Evolutionary conservation across 1,140 invertebrate genomes (phyloP), one percentile per base, ranked within the genome.

Genomic region (Aethina tumida): DNA sequence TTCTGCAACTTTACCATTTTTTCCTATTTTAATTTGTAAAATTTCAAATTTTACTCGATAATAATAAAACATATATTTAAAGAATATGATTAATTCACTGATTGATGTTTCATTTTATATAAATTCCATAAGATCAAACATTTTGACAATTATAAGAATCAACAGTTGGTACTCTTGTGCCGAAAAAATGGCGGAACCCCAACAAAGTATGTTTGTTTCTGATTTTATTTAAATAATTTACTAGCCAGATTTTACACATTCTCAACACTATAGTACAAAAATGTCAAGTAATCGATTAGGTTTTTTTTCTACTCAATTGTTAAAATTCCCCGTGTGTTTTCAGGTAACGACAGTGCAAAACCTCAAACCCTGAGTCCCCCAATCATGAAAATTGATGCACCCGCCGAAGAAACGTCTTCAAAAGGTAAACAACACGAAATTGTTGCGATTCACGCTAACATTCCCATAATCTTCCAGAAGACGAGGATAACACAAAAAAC

Each of bases 311-410:
- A 12, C 7, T 14, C 15, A 18, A 13, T 38, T 29, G 7, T 10
- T 17, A 12, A 19, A 6, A 4, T 30, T 10, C 4, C 9, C 2
- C n/a, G 21, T 14, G 8, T 16, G 28, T 30, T 14, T 27, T 18
- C 13, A 26, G 12, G 14, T 25, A 21, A 39, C 12, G 16, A 15
- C 15, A 20, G 29, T 41, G 20, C 25, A 13, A 39, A 40, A 21
- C 26, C 35, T 12, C 17, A 27, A 17, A 21, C 33, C 22, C 35
- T 50, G 35, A 50, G 46, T 20, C 30, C 43, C 17, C 31, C 48
- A 10, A 48, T 57, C 28, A 58, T 58, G 52, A 59, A 54, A 49
- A 49, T 56, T 17, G 55, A 59, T 26, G 49, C 21, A 33, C 44
- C 55, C 29, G 22, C 45, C 12, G 55, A 56, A 31, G 52, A 52